Evolutionary conservation across 1,140 invertebrate species (phyloP), one percentile per base, ranked within the genome.

Genomic region (Caenorhabditis briggsae): DNA sequence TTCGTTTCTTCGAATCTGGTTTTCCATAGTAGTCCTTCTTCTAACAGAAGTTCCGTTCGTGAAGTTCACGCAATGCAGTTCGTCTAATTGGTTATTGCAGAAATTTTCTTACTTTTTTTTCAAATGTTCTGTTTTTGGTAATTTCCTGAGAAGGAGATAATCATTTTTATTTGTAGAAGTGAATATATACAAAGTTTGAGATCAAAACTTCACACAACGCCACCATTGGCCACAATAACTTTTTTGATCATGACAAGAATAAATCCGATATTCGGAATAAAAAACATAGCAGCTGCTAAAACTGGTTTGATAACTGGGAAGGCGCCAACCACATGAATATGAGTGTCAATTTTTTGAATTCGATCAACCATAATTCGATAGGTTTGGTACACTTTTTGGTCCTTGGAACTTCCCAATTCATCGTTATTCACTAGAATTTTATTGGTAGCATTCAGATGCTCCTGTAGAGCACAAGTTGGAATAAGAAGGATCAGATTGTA

Each of bases 361-460:
- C 64, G 64, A 70, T 70, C 64, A 11, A 70, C 41, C 64, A 70
- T 70, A 16, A 70, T 16, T 46, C 64, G 33, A 18, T 70, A 70
- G 14, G 64, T 70, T 46, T 23, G 64, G 23, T 70, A 70, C 14
- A 70, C 64, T 16, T n/a, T 23, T 70, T 33, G 23, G 46, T 70
- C 20, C 41, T 70, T 43, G 41, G 33, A 70, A n/a, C 64, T 25
- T 46, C 23, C 64, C 16, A 70, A 43, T 70, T 70, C 64, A 70
- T 43, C 12, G 64, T 70, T 18, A 18, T 46, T 70, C 8, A 70
- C 43, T 0, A 70, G 33, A 70, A 70, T 70, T 18, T n/a, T 70
- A 14, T 16, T 70, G 2, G 64, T 43, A 7, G 64, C 3, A 18
- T 33, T 46, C 1, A 70, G 41, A 70, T 70, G 64, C 18, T 70